phyloP scores from a whole-genome alignment of 1,140 invertebrate species.

The Gyrodactylus salaris region DNA sequence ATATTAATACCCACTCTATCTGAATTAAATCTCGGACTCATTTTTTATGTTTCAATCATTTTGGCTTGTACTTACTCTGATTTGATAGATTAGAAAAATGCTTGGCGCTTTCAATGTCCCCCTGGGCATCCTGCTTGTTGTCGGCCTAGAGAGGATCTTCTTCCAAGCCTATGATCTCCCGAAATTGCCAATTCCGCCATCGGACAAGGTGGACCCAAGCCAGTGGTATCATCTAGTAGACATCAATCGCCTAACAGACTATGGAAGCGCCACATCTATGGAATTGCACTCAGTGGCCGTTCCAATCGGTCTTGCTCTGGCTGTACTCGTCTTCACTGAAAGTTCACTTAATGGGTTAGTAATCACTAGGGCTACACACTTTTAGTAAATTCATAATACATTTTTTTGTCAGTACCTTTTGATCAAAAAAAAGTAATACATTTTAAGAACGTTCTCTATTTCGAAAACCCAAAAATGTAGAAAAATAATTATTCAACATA shows the following conservation, averaged over 20 bases:
- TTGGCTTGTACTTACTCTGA: neutral
- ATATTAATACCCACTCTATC: too few relatives aligned
- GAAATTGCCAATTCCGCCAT: neutral
- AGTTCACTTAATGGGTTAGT: neutral
- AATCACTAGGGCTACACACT: too few relatives aligned
- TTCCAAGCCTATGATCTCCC: neutral
- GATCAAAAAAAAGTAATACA: too few relatives aligned
- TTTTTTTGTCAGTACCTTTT: too few relatives aligned
- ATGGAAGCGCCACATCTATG: neutral
- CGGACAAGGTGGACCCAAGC: neutral
- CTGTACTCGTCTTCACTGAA: neutral
- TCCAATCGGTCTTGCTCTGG: neutral
- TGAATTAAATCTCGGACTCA: too few relatives aligned
- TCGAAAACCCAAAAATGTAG: too few relatives aligned
- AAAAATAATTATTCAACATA: too few relatives aligned
- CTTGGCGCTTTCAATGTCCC: slow-evolving; percentile 4
- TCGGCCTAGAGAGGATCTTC: neutral
- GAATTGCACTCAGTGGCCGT: neutral
- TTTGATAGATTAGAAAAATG: neutral
- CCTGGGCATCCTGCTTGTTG: neutral
- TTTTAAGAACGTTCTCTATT: too few relatives aligned
- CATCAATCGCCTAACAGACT: neutral
- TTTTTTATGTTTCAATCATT: too few relatives aligned
- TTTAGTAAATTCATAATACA: too few relatives aligned
- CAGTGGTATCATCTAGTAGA: neutral